phyloP scores from a whole-genome alignment of 2,797 vertebrate species.

The Danio tinwini region DNA sequence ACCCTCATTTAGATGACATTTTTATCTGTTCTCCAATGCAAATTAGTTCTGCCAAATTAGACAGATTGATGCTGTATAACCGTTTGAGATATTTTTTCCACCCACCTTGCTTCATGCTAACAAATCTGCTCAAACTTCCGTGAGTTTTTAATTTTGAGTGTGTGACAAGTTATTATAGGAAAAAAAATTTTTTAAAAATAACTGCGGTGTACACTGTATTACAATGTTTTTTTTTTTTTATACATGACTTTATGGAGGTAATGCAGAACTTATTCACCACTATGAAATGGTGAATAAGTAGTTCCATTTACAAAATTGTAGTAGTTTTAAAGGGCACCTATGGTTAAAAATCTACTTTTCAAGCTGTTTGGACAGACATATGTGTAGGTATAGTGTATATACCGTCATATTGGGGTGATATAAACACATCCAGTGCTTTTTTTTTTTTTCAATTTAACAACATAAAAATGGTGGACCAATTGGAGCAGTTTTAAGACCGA shows the following conservation, averaged over 20 bases:
- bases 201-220: neutral
- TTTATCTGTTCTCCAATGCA: neutral
- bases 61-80: neutral
- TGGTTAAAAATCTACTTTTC: too few species aligned
- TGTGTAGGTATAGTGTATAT: too few species aligned
- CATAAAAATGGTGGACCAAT: too few species aligned
- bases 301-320: neutral
- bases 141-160: neutral
- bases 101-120: neutral
- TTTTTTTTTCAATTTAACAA: too few species aligned
- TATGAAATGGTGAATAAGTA: neutral
- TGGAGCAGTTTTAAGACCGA: too few species aligned
- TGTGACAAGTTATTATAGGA: neutral
- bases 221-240: neutral
- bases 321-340: too few species aligned
- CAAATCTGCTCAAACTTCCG: neutral
- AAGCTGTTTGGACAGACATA: too few species aligned
- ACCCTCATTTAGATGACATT: neutral
- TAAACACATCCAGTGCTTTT: too few species aligned
- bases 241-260: neutral
- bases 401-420: too few species aligned
- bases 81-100: neutral
- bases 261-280: too few species aligned
- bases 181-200: rapidly evolving
- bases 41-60: slow-evolving; percentile 7